These are phyloP conservation scores for Aurelia aurita complex sp. Pacific DNA, from an alignment of 30 jellyfish, hydroid and myxozoan genomes.

Conservation along the genomic window DNA sequence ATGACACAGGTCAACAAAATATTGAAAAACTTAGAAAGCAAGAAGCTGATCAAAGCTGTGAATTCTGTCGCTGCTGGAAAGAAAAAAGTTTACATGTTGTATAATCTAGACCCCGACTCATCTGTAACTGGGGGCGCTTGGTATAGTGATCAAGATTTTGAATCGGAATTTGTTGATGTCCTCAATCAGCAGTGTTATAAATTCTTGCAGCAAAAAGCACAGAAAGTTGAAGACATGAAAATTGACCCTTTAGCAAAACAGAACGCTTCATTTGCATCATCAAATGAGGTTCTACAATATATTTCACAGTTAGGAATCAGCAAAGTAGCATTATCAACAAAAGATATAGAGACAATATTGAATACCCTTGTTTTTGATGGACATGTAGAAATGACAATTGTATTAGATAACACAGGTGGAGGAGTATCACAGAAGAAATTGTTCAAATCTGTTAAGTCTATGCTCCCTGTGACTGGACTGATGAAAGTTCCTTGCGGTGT, in stretches of 20 bases:
- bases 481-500: constrained; percentile 97
- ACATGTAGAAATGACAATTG: constrained; percentile 83
- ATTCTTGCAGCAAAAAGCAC: constrained; percentile 78
- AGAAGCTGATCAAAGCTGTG: constrained; percentile 90
- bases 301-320: constrained; percentile 97
- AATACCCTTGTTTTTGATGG: constrained; percentile 94
- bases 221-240: constrained; percentile 78
- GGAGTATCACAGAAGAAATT: constrained; percentile 75
- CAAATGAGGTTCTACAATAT: constrained; percentile 88
- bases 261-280: constrained; percentile 91
- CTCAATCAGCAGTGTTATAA: constrained; percentile 92
- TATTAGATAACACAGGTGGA: constrained; percentile 46
- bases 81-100: constrained; percentile 93
- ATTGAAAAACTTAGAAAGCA: constrained; percentile 90
- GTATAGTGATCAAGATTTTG: constrained; percentile 98
- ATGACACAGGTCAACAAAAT: constrained; percentile 97
- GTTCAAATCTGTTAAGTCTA: constrained; percentile 75
- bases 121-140: constrained; percentile 99
- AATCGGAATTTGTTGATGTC: constrained; percentile 97
- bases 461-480: constrained; percentile 86
- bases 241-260: constrained; percentile 82
- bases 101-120: constrained; percentile 88
- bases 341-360: constrained; percentile 92
- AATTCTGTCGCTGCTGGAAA: constrained; percentile 97
- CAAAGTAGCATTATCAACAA: constrained; percentile 85